Base-by-base conservation (phyloP, 1,140 invertebrate species). In the Bombus waltoni region DNA sequence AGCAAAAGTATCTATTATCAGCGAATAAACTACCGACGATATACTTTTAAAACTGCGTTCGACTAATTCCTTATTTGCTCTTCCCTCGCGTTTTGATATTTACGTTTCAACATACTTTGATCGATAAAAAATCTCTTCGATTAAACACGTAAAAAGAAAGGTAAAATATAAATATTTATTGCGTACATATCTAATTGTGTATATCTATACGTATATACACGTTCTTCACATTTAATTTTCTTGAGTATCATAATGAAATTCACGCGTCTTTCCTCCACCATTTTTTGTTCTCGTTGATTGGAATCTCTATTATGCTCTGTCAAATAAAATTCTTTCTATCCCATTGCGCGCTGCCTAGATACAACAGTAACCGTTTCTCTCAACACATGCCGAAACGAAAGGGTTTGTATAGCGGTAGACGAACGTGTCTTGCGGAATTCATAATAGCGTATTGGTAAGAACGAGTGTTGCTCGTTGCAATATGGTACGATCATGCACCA, bases 401-500 rank as follows among this genome's bases (percentile, higher is more conserved):
- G 38, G 38, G 25, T 42, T 71, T n/a, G 6, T 3, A 68, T 68
- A 68, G 65, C 18, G 32, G 18, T 22, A 13, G 3, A 62, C 3
- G 3, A 11, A 22, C 42, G 28, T 76, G 59, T 85, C 72, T 25
- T 44, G 40, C 0, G 91, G 88, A 92, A 92, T 92, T 93, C 87
- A 91, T 93, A 82, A 53, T 87, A 91, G 86, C 90, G 79, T 89
- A 93, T 89, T 85, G 86, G 78, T 68, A 81, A 32, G 70, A 81
- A 57, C 59, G 88, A 88, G 87, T 89, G 92, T 90, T 91, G 91
- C 81, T 87, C 85, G 80, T 85, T 90, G 91, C 93, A 93, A 93
- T 94, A 94, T 93, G 93, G 89, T 90, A 88, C 88, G 76, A 88
- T 83, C 90, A 91, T 88, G 87, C 79, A 88, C 84, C 88, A 90